Base-by-base conservation (phyloP, 1,140 invertebrate species). In the Zeugodacus cucurbitae region DNA sequence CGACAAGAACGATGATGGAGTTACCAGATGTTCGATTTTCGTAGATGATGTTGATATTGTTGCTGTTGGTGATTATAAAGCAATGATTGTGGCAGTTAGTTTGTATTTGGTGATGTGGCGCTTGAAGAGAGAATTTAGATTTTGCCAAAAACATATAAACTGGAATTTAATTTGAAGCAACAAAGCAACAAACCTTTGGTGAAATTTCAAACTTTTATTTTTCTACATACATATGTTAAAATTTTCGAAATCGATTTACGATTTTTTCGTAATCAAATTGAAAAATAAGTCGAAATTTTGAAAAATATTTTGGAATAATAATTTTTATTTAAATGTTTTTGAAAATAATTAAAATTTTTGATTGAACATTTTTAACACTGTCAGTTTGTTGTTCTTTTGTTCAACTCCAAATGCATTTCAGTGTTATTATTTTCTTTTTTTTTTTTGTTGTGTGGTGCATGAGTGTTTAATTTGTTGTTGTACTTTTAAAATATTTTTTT, bases 91-190 rank as follows among this genome's bases (percentile, higher is more conserved):
- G 59, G 10, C 26, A 29, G 59, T 67, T n/a, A n/a, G n/a, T n/a
- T n/a, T n/a, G n/a, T n/a, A n/a, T n/a, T 34, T 74, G 41, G 26
- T 54, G 74, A 48, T 82, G 74, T 41, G 58, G 85, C 85, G 85
- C 90, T 88, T 89, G 89, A 85, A 34, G 86, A 90, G 88, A 90
- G 88, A 87, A 70, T 87, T 89, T 90, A 88, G 17, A 14, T 58
- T 58, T 58, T 44, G 54, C 44, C 58, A 87, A 87, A 82, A 48
- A 70, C 64, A 41, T 54, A 48, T 26, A 82, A 14, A 82, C 14
- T 48, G 26, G n/a, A 82, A 48, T 48, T 82, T 48, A 10, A 5
- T 62, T 78, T 78, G 8, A n/a, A 8, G n/a, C 59, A 87, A 58
- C 34, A 74, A 82, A 82, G 41, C 22, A 82, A 74, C 67, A 74